Evolutionary conservation across 1,140 invertebrate species (phyloP).

Genomic region (Rhysida immarginata): DNA sequence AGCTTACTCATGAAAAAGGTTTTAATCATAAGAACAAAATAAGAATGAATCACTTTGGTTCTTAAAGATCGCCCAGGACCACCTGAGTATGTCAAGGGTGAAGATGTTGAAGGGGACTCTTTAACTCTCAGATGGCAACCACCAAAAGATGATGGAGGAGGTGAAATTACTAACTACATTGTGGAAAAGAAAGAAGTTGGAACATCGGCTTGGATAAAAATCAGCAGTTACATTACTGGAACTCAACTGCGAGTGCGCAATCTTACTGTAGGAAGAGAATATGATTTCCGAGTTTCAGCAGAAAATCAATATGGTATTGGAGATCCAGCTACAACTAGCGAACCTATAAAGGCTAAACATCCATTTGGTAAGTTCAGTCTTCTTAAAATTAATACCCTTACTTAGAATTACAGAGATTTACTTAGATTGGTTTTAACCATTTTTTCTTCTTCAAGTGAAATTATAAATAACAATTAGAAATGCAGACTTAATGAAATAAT

Average conservation of each 20-base stretch:
- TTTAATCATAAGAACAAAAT: too few relatives aligned
- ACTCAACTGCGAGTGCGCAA: conserved; percentile 79
- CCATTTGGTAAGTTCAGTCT: conserved; percentile 56
- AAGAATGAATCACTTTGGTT: conserved; percentile 16
- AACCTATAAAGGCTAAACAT: conserved; percentile 84
- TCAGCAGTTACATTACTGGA: conserved; percentile 77
- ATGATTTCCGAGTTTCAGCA: conserved; percentile 95
- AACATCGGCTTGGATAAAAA: conserved; percentile 67
- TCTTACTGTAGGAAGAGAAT: conserved; percentile 71
- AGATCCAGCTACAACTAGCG: conserved; percentile 70
- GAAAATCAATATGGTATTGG: conserved; percentile 94
- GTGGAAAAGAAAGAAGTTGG: conserved; percentile 82
- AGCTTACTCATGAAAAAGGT: too few relatives aligned
- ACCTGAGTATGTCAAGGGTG: conserved; percentile 71
- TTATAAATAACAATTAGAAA: too few relatives aligned
- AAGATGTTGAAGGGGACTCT: conserved; percentile 89
- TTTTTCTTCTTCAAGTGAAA: too few relatives aligned
- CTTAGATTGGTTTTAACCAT: too few relatives aligned
- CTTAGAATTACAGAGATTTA: too few relatives aligned
- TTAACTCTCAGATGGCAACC: conserved; percentile 91
- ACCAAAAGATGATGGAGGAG: conserved; percentile 88
- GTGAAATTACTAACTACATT: conserved; percentile 89
- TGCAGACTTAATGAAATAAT: too few relatives aligned
- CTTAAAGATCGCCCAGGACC: conserved; percentile 59
- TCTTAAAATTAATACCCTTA: neutral